phyloP scores from a whole-genome alignment of 2,113 vertebrate species.

The Periophthalmus modestus region DNA sequence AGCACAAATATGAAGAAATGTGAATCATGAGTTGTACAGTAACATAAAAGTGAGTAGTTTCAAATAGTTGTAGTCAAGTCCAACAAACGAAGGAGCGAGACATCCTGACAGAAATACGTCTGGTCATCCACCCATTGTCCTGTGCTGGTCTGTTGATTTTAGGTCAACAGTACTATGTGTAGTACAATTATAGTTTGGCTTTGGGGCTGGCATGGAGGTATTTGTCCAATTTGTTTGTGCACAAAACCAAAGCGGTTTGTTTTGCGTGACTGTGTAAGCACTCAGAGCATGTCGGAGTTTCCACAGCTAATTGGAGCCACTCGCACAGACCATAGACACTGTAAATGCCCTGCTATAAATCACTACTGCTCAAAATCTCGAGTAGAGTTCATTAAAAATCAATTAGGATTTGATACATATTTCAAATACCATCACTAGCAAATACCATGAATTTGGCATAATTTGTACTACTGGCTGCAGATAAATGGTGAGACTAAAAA shows the following conservation, averaged over 20 bases:
- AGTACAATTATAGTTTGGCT: constrained; percentile 17
- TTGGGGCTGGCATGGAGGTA: constrained; percentile 1
- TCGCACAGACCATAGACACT: constrained; percentile 27
- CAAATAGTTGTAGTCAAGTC: background rate
- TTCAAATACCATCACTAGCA: constrained; percentile 23
- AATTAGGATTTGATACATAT: constrained; percentile 40
- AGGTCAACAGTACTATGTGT: constrained; percentile 1
- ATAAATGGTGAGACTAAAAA: too few relatives aligned
- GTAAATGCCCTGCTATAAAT: constrained; percentile 43
- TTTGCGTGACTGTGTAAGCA: constrained; percentile 9
- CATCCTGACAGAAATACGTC: background rate
- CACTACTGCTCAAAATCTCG: constrained; percentile 40
- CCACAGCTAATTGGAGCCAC: constrained; percentile 61
- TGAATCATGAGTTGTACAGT: background rate
- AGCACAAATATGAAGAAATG: background rate
- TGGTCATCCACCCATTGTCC: background rate
- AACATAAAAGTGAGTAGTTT: background rate
- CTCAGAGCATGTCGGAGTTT: constrained; percentile 15
- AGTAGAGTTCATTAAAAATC: constrained; percentile 45
- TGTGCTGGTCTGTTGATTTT: background rate
- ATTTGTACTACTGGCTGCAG: background rate
- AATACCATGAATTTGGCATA: background rate
- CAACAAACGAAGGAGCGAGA: background rate
- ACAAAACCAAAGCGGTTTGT: constrained; percentile 20
- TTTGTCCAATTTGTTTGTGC: constrained; percentile 36